phyloP scores from a whole-genome alignment of 2,113 vertebrate genomes.

The Podiceps cristatus region DNA sequence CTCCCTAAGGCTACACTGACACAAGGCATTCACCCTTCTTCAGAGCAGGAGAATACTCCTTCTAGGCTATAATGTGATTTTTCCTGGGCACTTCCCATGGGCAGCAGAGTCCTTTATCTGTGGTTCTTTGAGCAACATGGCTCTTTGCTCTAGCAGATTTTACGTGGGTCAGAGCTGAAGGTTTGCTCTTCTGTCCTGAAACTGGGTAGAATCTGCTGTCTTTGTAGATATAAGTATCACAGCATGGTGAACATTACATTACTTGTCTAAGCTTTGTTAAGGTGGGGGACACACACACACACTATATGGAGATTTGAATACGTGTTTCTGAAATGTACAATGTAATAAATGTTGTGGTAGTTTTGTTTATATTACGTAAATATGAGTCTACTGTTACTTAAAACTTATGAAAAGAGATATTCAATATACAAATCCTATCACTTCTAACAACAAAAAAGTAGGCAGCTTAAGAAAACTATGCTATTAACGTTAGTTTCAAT shows the following conservation, averaged over 20 bases:
- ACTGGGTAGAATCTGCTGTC: background rate
- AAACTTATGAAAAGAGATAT: background rate
- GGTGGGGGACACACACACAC: too few relatives aligned
- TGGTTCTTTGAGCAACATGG: background rate
- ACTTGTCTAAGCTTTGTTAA: background rate
- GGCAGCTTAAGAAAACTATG: background rate
- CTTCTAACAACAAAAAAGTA: background rate
- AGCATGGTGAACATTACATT: background rate
- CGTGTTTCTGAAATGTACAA: background rate
- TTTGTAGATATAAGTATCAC: background rate
- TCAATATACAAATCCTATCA: background rate
- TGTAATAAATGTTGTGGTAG: background rate
- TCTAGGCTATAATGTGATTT: background rate
- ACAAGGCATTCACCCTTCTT: background rate
- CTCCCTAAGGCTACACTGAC: background rate
- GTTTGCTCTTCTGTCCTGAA: background rate
- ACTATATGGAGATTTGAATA: background rate
- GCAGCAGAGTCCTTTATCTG: background rate
- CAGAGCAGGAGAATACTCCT: background rate
- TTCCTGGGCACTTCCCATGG: fast-evolving
- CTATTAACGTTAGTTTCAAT: background rate
- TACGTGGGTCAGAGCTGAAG: background rate
- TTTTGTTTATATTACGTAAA: background rate
- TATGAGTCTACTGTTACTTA: background rate
- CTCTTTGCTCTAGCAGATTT: background rate